Conservation (phyloP, 2,113 vertebrate genomes). For the Oreochromis tanganicae region DNA sequence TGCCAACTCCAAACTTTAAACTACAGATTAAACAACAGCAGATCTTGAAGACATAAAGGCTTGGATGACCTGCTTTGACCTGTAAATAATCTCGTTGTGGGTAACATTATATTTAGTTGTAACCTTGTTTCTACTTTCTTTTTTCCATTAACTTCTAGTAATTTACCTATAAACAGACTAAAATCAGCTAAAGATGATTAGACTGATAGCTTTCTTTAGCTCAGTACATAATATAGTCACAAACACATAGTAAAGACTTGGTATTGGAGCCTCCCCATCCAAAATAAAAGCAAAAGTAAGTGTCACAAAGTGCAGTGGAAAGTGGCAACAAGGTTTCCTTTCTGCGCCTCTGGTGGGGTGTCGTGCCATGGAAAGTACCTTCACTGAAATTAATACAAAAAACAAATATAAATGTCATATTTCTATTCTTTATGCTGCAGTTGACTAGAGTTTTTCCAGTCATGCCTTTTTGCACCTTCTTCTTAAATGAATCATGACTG, state of each 20-base stretch:
- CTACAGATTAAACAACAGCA: background rate
- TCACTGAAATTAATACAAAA: background rate
- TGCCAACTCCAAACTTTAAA: background rate
- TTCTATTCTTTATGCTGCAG: background rate
- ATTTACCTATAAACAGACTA: background rate
- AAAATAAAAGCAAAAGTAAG: background rate
- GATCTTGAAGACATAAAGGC: background rate
- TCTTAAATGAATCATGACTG: background rate
- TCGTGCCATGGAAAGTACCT: background rate
- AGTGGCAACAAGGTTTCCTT: background rate
- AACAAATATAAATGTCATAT: background rate
- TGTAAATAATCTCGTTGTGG: background rate
- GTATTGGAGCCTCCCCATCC: background rate
- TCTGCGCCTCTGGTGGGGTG: background rate
- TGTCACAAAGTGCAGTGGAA: background rate
- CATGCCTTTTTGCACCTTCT: background rate
- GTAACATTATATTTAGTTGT: background rate
- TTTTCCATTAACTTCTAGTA: background rate
- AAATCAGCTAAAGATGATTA: background rate
- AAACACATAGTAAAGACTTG: background rate
- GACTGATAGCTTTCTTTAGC: background rate
- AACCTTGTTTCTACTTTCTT: background rate
- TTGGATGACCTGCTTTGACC: background rate
- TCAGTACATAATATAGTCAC: background rate
- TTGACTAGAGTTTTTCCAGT: accelerated